Percentiles rank a stretch among this genome's conserved stretches.
Conservation (phyloP, 1,140 invertebrate genomes). For the Temnothorax longispinosus region DNA sequence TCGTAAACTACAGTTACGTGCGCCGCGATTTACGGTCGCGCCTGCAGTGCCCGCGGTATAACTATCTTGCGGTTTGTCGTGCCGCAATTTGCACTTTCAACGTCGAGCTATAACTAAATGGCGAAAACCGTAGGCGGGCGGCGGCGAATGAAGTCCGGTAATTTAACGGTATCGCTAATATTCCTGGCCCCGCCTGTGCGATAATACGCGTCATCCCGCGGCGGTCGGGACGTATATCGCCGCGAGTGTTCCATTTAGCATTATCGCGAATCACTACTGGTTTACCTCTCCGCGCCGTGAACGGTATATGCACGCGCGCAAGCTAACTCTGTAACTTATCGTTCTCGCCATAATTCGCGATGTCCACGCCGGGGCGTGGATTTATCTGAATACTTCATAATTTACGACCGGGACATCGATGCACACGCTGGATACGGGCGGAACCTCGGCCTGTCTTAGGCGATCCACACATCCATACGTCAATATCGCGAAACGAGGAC, state of each 20-base stretch:
- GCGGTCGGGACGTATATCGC: not conserved
- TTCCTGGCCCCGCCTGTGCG: not conserved
- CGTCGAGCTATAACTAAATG: constrained; percentile 26
- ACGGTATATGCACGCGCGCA: not conserved
- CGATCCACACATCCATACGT: not conserved
- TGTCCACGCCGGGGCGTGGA: not conserved
- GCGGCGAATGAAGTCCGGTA: not conserved
- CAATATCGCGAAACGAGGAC: constrained; percentile 31
- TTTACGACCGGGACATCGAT: not conserved
- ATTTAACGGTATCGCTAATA: constrained; percentile 45
- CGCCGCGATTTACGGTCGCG: constrained; percentile 36
- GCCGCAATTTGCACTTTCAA: constrained; percentile 49
- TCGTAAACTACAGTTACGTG: constrained; percentile 47
- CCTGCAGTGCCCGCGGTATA: not conserved
- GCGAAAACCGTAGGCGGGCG: constrained; percentile 27
- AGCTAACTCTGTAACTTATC: constrained; percentile 4
- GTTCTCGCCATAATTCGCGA: constrained; percentile 51
- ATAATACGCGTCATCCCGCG: constrained; percentile 1
- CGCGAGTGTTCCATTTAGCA: constrained; percentile 38
- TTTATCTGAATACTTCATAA: constrained; percentile 46
- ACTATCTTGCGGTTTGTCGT: constrained; percentile 37
- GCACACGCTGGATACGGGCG: not conserved
- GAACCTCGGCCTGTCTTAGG: constrained; percentile 7
- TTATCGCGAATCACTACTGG: constrained; percentile 41
- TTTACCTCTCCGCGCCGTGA: not conserved